Base-by-base conservation (phyloP, 92 coral and sea anemone genomes). In the Parazoanthus atlanticus region DNA sequence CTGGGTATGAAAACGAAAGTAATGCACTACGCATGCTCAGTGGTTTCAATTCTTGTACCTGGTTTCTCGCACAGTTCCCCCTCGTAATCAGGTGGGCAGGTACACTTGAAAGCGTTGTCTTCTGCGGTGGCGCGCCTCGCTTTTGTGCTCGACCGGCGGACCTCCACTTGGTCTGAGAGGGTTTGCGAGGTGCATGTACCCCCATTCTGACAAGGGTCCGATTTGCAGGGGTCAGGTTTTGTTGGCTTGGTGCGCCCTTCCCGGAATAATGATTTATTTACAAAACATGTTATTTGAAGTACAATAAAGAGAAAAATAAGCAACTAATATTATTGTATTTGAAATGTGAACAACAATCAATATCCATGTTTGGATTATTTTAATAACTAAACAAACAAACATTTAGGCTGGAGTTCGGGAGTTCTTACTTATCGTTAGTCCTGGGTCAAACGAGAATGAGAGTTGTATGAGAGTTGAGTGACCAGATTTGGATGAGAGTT, bases 21-120 rank as follows among this genome's bases (percentile, higher is more conserved):
- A 32, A 11, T 15, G 17, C 2, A 71, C 43, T 32, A 61, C 69
- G 69, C 69, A 61, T 61, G 69, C 69, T 61, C 69, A 61, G 26
- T 21, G 7, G 69, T 28, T 19, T 32, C 47, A 16, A 21, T 12
- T 25, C 21, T 1, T 25, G 23, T 86, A 89, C 91, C 81, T 71
- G 54, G 0, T 61, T 93, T 91, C 88, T 95, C 97, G 86, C 99
- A 97, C 87, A 95, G 71, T 41, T 91, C 89, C 36, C 99, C 99
- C 49, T 95, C 93, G 81, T 87, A 94, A 9, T 85, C 86, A 25
- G 46, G 69, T 58, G 86, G 86, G 80, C 99, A 97, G 58, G 90
- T 91, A 71, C 99, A 97, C 31, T 98, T 94, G 90, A 97, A 95
- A 29, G 76, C 21, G 93, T 88, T 29, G 78, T 40, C 66, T 49